phyloP scores from a whole-genome alignment of 2,113 vertebrate species.

The Lophotis ruficrista region DNA sequence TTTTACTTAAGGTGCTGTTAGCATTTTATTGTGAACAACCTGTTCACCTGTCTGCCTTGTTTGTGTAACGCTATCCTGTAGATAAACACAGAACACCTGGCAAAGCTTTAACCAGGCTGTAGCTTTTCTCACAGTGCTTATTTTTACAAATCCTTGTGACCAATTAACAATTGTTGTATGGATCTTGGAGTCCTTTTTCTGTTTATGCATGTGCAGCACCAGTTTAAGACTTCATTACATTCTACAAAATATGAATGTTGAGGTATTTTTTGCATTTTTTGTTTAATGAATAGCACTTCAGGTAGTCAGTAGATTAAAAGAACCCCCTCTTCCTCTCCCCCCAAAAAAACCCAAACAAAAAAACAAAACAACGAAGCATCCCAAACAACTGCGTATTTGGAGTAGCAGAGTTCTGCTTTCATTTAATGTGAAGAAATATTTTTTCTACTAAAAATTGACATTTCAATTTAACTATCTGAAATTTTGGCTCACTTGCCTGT shows the following conservation, averaged over 20 bases:
- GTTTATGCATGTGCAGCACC: not conserved
- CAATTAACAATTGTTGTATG: not conserved
- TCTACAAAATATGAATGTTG: not conserved
- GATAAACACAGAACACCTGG: constrained; percentile 43
- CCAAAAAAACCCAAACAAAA: not conserved
- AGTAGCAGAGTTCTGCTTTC: not conserved
- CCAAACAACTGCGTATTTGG: not conserved
- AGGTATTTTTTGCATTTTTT: not conserved
- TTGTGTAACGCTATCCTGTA: not conserved
- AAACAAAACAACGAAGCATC: not conserved
- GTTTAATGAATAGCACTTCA: not conserved
- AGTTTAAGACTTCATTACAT: not conserved
- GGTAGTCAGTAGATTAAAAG: not conserved
- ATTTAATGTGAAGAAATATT: not conserved
- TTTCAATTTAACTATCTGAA: not conserved
- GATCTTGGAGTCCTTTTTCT: not conserved
- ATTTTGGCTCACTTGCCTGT: not conserved
- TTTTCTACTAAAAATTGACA: not conserved
- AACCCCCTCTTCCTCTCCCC: too few species aligned
- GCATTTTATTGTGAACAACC: not conserved
- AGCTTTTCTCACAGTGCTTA: not conserved
- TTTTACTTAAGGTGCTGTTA: not conserved
- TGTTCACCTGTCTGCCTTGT: not conserved
- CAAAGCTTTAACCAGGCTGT: not conserved
- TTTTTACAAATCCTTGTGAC: not conserved